Base-by-base conservation (phyloP, 1,140 invertebrate genomes). In the Drosophila ironensis region DNA sequence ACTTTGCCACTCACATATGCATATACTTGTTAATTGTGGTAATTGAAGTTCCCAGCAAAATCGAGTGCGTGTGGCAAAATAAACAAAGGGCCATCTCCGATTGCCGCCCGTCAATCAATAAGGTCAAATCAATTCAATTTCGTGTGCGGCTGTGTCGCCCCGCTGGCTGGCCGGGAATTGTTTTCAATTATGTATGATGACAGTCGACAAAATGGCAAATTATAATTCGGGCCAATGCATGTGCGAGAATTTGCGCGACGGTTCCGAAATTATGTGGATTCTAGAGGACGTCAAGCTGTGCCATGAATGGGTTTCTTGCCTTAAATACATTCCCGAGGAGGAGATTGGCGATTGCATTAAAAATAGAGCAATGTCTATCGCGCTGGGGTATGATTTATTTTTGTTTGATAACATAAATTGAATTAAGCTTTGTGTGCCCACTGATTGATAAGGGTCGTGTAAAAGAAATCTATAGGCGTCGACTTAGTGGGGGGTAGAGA, bases 101-200 rank as follows among this genome's bases (percentile, higher is more conserved):
- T 53, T 78, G 48, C 45, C 41, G 35, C 27, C 37, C 72, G 51
- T 76, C 77, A 76, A 81, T 84, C 78, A 84, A 84, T 86, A 74
- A 78, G 78, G 78, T 78, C 78, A 82, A 82, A 82, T 82, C 78
- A 82, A 82, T 82, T 78, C 19, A 28, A 64, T 64, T 64, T 48
- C 33, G 47, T 53, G 8, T 17, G 11, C 19, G 46, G 24, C 8
- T 7, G 6, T 64, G 73, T 52, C 60, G 60, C 52, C 72, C 27
- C 30, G 35, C 38, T 59, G 72, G 28, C 57, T 44, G 41, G 7
- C 6, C 57, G 57, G 44, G 63, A 77, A 84, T 82, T 77, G 73
- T 70, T 78, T 78, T 78, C 73, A 82, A 82, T 84, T 77, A 84
- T 82, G 61, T 60, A 70, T 52, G 53, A 73, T 63, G 68, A 41